Base-by-base conservation (phyloP, 1,140 invertebrate species). In the Drosophila seguyi region DNA sequence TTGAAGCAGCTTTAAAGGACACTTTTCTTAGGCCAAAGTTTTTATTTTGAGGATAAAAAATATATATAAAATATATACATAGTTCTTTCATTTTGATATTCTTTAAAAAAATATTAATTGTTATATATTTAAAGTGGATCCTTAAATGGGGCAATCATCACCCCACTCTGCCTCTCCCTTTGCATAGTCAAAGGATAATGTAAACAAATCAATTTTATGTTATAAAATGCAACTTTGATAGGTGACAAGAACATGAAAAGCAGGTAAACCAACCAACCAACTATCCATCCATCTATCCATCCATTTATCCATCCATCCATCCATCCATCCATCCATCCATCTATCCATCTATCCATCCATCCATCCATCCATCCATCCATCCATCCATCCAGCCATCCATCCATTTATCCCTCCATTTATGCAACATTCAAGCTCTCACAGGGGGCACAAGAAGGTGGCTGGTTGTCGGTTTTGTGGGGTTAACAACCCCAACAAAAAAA, bases 401-500 rank as follows among this genome's bases (percentile, higher is more conserved):
- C 14, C 3, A 25, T 4, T 22, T 14, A 47, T 16, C 22, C 20
- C 20, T 75, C 52, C 27, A 52, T 10, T 18, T 80, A 79, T 86
- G 65, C 82, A 86, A 75, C 66, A 72, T 48, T 60, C 66, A 38
- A 56, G 71, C 38, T 58, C 38, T 58, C 20, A 39, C 34, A 25
- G 10, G 39, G 38, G 27, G 42, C 34, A 38, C 25, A 10, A 62
- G 27, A 31, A 52, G 27, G 48, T 34, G 27, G 48, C 13, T 31
- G 18, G 56, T 62, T 41, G 10, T 18, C 18, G 31, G 65, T n/a
- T 44, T 48, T 48, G 44, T 72, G 27, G 77, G 84, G 84, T 88
- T 74, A 88, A 90, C 85, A 90, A 88, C 84, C 84, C 61, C 84
- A 31, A 47, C 38, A 36, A 66, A 29, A 65, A 63, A 14, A n/a